Evolutionary conservation across 2,888 invertebrate species (phyloP), one percentile per base, ranked within the genome.

Genomic region (Microplitis deprimator): DNA sequence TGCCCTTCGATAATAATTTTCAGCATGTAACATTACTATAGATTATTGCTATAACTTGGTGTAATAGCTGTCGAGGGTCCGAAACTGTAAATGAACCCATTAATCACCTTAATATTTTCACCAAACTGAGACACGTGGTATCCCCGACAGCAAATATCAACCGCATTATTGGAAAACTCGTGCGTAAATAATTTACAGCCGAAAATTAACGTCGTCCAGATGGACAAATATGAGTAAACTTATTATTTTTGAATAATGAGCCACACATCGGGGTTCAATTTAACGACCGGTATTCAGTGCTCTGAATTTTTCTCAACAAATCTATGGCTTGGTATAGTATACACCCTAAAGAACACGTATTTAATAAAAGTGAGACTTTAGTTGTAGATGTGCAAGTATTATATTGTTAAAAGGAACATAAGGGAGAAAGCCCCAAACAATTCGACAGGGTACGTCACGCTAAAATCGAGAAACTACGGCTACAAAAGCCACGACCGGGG

Each of bases 371-470:
- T 50, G 50, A 50, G 50, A 13, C 50, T 50, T 50, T 13, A 13
- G 8, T 50, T 50, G 13, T 50, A 13, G 8, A 50, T 50, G 50
- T 50, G 50, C 10, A 50, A 50, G 50, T 50, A 50, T 13, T 50
- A 50, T 50, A 50, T 29, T 8, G 50, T 50, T 13, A 50, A 50
- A 50, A 13, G 50, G 50, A 50, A 13, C 50, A 50, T 50, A 50
- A 50, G 50, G 50, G 50, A 50, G 50, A 50, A 50, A 50, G 50
- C 50, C 50, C 29, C 8, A 50, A 50, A 50, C 50, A 50, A 50
- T 50, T 50, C 50, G 50, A 50, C 50, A 50, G 50, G 50, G 50
- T 50, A 50, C 50, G 50, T 50, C 50, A 50, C 50, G 50, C 50
- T 50, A 8, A 13, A 50, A 50, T 50, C 50, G 50, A 50, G 50